Conservation (phyloP, 2,113 vertebrate genomes). For the Sula dactylatra region DNA sequence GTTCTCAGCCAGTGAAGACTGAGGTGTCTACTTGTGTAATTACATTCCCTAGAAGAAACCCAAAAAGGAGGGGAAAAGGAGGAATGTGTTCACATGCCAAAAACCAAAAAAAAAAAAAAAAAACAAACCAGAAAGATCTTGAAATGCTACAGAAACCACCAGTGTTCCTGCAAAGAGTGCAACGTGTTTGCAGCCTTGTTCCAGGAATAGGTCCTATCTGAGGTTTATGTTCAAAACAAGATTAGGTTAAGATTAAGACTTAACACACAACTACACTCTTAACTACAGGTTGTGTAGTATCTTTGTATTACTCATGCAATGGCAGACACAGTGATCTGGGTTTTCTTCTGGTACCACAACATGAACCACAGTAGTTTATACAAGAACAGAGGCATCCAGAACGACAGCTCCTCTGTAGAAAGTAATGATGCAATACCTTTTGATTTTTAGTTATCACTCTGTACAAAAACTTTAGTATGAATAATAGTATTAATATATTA, state of each 20-base stretch:
- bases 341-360: background rate
- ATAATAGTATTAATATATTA: background rate
- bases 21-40: background rate
- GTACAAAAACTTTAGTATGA: background rate
- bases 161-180: background rate
- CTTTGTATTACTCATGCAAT: background rate
- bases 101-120: too few relatives aligned
- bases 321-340: background rate
- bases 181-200: background rate
- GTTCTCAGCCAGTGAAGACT: background rate
- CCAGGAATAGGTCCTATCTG: background rate
- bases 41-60: background rate
- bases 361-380: background rate
- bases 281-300: background rate
- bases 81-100: background rate
- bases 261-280: too few relatives aligned
- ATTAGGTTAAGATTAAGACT: background rate
- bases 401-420: background rate
- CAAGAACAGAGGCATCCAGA: background rate
- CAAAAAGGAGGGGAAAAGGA: background rate
- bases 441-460: background rate
- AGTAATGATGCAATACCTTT: background rate
- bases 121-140: background rate
- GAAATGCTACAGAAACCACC: background rate
- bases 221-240: background rate